Base-by-base conservation (phyloP, 2,888 invertebrate species). In the Eristalis tenax region DNA sequence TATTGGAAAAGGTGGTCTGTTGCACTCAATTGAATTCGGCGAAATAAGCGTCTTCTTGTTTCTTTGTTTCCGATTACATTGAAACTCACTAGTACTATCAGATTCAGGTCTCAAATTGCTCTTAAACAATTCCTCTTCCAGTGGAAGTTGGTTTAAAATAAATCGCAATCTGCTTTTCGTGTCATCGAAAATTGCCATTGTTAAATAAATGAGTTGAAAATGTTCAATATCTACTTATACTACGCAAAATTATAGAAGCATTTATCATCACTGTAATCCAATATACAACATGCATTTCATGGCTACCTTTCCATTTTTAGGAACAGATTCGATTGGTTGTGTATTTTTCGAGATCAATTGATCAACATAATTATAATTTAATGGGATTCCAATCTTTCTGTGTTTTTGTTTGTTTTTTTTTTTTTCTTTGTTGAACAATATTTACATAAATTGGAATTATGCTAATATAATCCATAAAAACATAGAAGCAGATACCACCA, bases 381-480 rank as follows among this genome's bases (percentile, higher is more conserved):
- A 50, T 50, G 18, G 50, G 50, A 50, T 50, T 50, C 50, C 18
- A 18, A 50, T 50, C 50, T 18, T 18, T 50, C 50, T 50, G n/a
- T 43, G n/a, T n/a, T n/a, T 43, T 15, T 40, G 11, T 11, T 2
- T 40, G 8, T 50, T 18, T 18, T 50, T 11, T 2, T 40, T 18
- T 50, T 18, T 18, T 50, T 50, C 18, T 8, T 50, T 50, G n/a
- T 50, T 50, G 50, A 50, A n/a, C 50, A 18, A 18, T 50, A 50
- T 50, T 50, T 50, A 50, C 50, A 50, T 50, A 50, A 50, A 18
- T 50, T 8, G 50, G 50, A 50, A 18, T 18, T 50, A 50, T 50
- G 50, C 90, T 90, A 88, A 90, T 89, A 89, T 90, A 90, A 88
- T 89, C 89, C 88, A 65, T 59, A 89, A 88, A 71, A 75, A 75